Evolutionary conservation across 23 tunicate genomes (phyloP).

Genomic region (Trididemnum clinides): DNA sequence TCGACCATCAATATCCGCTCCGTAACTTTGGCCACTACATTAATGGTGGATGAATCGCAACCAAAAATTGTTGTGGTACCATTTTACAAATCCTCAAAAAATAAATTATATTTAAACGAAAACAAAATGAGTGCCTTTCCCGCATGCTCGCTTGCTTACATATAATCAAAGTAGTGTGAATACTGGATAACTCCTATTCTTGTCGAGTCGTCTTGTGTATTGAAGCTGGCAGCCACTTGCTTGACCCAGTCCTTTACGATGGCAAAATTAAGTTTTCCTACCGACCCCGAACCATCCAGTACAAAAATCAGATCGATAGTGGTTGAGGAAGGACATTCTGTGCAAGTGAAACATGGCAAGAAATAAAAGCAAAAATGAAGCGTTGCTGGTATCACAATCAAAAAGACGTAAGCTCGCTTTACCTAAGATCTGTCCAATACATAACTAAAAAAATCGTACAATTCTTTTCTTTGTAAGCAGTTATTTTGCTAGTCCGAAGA

Average conservation of each 20-base stretch:
- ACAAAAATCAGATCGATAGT: conserved; percentile 63
- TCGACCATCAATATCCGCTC: no score
- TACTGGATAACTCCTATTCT: conserved; percentile 74
- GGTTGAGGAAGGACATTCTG: neutral
- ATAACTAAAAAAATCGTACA: neutral
- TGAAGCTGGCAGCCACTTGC: conserved; percentile 40
- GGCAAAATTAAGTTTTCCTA: conserved; percentile 41
- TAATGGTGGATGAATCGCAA: no score
- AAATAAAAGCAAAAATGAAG: no score
- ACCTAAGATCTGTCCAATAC: neutral
- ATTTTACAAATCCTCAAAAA: no score
- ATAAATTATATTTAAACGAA: no score
- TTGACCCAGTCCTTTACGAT: conserved; percentile 64
- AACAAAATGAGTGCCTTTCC: neutral
- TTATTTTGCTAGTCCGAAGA: no score
- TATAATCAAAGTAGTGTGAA: conserved; percentile 41
- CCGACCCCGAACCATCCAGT: conserved; percentile 75
- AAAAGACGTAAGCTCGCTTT: no score
- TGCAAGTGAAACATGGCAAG: no score
- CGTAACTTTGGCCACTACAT: no score
- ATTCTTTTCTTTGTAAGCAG: no score
- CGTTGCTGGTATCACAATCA: no score
- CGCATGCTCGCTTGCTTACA: conserved; percentile 25
- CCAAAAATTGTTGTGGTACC: no score
- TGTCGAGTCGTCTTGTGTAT: conserved; percentile 7